These are phyloP conservation scores for Apolygus lucorum DNA, from an alignment of 1,140 invertebrate genomes.

Conservation along the genomic window DNA sequence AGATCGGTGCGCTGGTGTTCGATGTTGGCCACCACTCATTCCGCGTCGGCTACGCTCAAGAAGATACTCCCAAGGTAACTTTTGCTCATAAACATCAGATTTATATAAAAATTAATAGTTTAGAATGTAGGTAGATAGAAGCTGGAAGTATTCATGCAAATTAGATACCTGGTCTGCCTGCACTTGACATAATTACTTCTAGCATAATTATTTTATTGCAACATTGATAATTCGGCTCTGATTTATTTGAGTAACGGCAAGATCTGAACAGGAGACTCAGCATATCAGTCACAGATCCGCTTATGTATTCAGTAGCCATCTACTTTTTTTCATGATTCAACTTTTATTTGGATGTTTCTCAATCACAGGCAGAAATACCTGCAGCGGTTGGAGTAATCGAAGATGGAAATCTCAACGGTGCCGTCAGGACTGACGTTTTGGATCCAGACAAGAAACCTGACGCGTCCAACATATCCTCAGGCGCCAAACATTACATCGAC, in stretches of 20 bases:
- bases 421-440: constrained; percentile 49
- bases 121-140: too few species aligned
- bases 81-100: too few species aligned
- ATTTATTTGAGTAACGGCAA: too few species aligned
- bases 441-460: constrained; percentile 51
- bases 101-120: too few species aligned
- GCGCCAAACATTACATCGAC: constrained; percentile 65
- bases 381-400: constrained; percentile 61
- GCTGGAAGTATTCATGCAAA: too few species aligned
- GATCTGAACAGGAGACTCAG: too few species aligned
- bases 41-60: constrained; percentile 77
- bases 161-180: too few species aligned
- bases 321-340: too few species aligned
- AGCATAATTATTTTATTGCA: too few species aligned
- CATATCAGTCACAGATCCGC: too few species aligned
- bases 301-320: neutral
- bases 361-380: constrained; percentile 58
- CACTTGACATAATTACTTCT: too few species aligned
- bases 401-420: constrained; percentile 43
- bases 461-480: constrained; percentile 37
- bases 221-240: too few species aligned
- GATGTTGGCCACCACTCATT: constrained; percentile 88
- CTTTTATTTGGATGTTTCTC: neutral
- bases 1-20: constrained; percentile 95
- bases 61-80: constrained; percentile 79